Evolutionary conservation across 2,888 invertebrate genomes (phyloP).

Genomic region (Phragmatobia fuliginosa): DNA sequence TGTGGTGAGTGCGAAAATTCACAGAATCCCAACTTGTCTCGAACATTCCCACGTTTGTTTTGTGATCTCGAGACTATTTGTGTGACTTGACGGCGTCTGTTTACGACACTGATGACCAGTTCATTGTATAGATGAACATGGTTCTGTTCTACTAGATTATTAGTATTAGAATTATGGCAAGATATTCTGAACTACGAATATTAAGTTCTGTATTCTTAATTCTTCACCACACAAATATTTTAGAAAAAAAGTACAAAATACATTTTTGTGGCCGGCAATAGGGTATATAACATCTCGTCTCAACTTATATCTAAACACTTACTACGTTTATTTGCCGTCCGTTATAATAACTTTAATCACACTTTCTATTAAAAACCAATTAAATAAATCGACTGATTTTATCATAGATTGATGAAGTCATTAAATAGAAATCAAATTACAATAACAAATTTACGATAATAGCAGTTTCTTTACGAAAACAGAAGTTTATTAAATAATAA

Average conservation of each 20-base stretch:
- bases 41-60: conserved; percentile 42
- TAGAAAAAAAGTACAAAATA: no score
- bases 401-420: background rate
- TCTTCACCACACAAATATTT: no score
- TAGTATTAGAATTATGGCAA: background rate
- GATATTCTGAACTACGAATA: no score
- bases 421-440: background rate
- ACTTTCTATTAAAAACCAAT: conserved; percentile 5
- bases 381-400: background rate
- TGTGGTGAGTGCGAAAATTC: conserved; percentile 28
- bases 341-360: background rate
- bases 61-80: conserved; percentile 24
- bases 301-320: no score
- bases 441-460: background rate
- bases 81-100: conserved; percentile 3
- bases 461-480: background rate
- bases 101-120: background rate
- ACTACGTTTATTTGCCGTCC: background rate
- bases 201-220: no score
- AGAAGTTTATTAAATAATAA: background rate
- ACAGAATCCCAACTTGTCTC: conserved; percentile 34
- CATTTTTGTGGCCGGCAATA: no score
- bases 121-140: background rate
- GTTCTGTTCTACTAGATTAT: background rate
- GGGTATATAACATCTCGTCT: no score